A percentile compares a stretch with the other conserved stretches of the same genome.
These are phyloP conservation scores for Rhynchonycteris naso DNA, from an alignment of 2,797 vertebrate species.

Conservation along the genomic window DNA sequence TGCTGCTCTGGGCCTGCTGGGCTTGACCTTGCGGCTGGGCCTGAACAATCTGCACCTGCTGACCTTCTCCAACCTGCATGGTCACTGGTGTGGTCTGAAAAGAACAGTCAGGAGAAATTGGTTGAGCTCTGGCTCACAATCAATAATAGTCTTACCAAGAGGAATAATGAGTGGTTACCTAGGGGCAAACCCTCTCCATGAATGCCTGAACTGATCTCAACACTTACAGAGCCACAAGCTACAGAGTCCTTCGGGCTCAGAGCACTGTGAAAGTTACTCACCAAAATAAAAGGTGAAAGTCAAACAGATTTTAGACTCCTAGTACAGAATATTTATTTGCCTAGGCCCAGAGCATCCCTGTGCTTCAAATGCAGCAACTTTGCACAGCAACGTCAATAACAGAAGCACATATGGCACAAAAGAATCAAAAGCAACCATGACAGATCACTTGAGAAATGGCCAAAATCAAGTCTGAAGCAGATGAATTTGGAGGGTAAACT, in stretches of 20 bases:
- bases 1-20: slow-evolving; percentile 91
- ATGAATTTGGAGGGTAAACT: slow-evolving; percentile 8
- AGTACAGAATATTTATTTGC: neutral
- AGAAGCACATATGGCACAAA: neutral
- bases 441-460: neutral
- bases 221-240: neutral
- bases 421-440: slow-evolving; percentile 9
- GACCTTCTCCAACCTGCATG: slow-evolving; percentile 98
- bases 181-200: neutral
- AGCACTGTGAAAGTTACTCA: neutral
- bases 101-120: slow-evolving; percentile 1
- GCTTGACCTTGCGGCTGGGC: slow-evolving; percentile 93
- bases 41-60: slow-evolving; percentile 98
- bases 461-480: neutral
- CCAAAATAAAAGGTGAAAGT: slow-evolving; percentile 27
- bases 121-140: neutral
- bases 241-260: neutral
- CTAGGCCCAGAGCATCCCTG: neutral
- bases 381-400: neutral
- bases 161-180: neutral
- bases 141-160: neutral
- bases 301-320: neutral
- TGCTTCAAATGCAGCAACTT: neutral
- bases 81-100: slow-evolving; percentile 94
- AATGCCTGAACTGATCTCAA: neutral